Evolutionary conservation across 2,888 invertebrate genomes (phyloP), one percentile per base, ranked within the genome.

Genomic region (Dynastes maya): DNA sequence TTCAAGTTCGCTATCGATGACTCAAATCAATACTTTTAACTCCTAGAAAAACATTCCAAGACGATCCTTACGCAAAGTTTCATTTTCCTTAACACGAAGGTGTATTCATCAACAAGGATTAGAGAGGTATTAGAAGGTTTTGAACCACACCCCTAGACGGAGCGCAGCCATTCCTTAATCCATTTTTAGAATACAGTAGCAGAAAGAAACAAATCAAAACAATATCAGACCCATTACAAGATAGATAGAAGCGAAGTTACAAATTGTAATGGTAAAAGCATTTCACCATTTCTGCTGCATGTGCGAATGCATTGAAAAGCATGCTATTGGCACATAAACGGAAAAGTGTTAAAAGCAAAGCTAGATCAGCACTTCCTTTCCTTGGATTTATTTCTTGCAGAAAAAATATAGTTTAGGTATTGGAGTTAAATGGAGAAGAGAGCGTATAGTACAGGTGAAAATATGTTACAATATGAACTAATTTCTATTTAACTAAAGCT

Each of bases 181-280:
- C 5, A 51, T 68, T 68, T 63, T 9, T 29, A 61, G 27, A 22
- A 61, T 61, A 29, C 22, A 9, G 61, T 3, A 9, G 5, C 13
- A 32, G 13, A 40, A 37, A 65, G 29, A 65, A 65, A 45, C 65
- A 40, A 40, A 45, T 45, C 37, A 22, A 40, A 45, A 65, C 40
- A 45, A 63, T 49, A 74, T 11, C 72, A 5, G 27, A 51, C 4
- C 13, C 22, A 74, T 61, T 61, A 45, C 27, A 45, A 74, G 63
- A 74, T 61, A 55, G 27, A 63, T 61, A 55, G 27, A 63, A 58
- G 22, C 45, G 22, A 61, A 74, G 72, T 49, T 74, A 22, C 37
- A 40, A 58, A 49, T 22, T 37, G 72, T 61, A 58, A 74, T 74
- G 72, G 29, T 74, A 74, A 74, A 74, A 74, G 72, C 72, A 74